A percentile compares a stretch with the other conserved stretches of the same genome.
phyloP scores from a whole-genome alignment of 2,888 invertebrate genomes.

The Metalampra italica region DNA sequence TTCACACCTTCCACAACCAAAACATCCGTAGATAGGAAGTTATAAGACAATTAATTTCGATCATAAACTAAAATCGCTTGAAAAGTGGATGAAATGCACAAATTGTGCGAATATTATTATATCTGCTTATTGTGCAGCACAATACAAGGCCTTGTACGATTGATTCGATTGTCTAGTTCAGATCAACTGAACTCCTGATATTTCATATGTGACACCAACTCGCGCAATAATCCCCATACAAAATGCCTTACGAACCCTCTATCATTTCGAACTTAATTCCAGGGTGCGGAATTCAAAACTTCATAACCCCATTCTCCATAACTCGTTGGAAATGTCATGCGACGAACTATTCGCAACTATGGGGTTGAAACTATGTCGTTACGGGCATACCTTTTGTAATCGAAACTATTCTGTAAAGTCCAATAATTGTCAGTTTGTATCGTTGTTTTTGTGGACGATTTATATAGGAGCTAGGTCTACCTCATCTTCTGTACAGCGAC shows the following conservation, averaged over 20 bases:
- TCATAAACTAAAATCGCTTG: no score
- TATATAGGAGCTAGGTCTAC: conserved; percentile 9
- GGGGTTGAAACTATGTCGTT: conserved; percentile 20
- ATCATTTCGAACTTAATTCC: neutral
- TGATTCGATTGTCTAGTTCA: no score
- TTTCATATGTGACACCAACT: no score
- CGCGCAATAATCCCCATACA: neutral
- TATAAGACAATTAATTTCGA: no score
- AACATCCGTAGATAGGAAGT: no score
- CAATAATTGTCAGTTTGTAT: conserved; percentile 22
- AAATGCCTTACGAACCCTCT: neutral
- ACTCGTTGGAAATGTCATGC: conserved; percentile 23
- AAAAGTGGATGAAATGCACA: no score
- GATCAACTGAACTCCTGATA: no score
- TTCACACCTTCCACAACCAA: no score
- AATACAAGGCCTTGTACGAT: no score
- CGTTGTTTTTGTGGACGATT: conserved; percentile 16
- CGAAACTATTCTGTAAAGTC: conserved; percentile 20
- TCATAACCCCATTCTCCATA: conserved; percentile 12
- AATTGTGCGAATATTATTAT: no score
- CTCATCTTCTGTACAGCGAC: no score
- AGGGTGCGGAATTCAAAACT: conserved; percentile 17
- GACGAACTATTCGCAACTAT: conserved; percentile 20
- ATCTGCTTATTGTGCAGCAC: no score
- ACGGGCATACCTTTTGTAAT: conserved; percentile 17